Percentiles rank a stretch among this genome's conserved stretches.
Evolutionary conservation across 2,888 invertebrate genomes (phyloP).

Genomic region (Stenoptilia bipunctidactyla): DNA sequence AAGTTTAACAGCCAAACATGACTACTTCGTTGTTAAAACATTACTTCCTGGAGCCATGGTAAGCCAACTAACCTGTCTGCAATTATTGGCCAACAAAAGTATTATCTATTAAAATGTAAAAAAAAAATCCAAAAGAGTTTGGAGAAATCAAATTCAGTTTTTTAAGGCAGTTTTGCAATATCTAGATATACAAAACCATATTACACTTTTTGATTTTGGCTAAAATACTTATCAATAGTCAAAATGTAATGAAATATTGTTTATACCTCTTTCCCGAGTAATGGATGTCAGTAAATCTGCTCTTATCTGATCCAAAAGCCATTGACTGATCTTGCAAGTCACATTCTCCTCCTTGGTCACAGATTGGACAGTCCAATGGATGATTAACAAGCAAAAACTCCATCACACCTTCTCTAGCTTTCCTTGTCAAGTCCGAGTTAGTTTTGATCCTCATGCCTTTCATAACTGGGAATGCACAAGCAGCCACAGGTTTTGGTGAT

Average conservation of each 20-base stretch:
- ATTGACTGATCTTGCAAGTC: conserved; percentile 98
- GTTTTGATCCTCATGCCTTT: conserved; percentile 99
- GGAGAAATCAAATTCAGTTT: no score
- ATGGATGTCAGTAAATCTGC: conserved; percentile 92
- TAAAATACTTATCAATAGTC: no score
- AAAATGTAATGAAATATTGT: conserved; percentile 5
- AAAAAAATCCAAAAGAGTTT: no score
- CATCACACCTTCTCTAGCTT: conserved; percentile 90
- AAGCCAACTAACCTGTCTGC: no score
- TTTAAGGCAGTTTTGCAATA: no score
- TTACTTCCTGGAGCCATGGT: no score
- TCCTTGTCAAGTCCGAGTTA: conserved; percentile 91
- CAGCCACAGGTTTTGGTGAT: conserved; percentile 97
- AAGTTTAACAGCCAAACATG: no score
- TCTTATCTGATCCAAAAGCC: conserved; percentile 97
- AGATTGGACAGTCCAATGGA: conserved; percentile 99
- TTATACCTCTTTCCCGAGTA: conserved; percentile 90
- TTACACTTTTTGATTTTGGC: no score
- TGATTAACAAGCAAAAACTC: conserved; percentile 98
- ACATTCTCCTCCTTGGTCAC: conserved; percentile 97
- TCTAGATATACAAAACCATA: no score
- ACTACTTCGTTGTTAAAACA: no score
- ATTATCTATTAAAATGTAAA: no score
- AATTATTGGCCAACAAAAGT: no score
- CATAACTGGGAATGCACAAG: conserved; percentile 99